Percentiles rank a stretch among this genome's conserved stretches.
Conservation (phyloP, 2,888 invertebrate species). For the Pyralis farinalis region DNA sequence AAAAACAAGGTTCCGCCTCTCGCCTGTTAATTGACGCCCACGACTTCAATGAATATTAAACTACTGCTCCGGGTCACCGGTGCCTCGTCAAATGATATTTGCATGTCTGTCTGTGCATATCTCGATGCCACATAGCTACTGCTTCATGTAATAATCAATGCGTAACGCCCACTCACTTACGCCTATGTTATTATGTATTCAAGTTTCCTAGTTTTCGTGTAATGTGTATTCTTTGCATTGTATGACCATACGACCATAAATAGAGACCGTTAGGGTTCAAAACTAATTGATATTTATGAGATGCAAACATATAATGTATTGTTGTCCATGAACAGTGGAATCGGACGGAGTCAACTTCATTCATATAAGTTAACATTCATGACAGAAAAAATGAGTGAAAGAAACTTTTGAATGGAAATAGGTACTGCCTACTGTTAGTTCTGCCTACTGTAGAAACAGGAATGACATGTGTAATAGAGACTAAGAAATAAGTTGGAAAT, state of each 20-base stretch:
- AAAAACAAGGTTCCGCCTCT: conserved; percentile 41
- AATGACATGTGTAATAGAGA: too few relatives aligned
- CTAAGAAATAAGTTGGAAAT: too few relatives aligned
- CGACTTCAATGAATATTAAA: conserved; percentile 26
- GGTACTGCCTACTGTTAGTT: too few relatives aligned
- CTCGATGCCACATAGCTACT: conserved; percentile 18
- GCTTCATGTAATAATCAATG: conserved; percentile 17
- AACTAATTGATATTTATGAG: not conserved
- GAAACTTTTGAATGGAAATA: not conserved
- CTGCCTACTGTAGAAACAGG: too few relatives aligned
- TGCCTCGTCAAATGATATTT: conserved; percentile 36
- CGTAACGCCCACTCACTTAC: conserved; percentile 21
- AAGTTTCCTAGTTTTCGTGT: not conserved
- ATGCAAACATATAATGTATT: not conserved
- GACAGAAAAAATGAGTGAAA: not conserved
- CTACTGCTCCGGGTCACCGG: conserved; percentile 31
- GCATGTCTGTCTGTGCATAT: conserved; percentile 28
- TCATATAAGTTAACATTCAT: not conserved
- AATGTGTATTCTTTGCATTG: not conserved
- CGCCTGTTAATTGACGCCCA: conserved; percentile 61
- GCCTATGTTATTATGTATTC: not conserved
- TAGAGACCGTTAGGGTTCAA: not conserved
- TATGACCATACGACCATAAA: too few relatives aligned
- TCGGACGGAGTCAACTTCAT: not conserved
- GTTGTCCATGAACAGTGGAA: not conserved